Evolutionary conservation across 2,888 invertebrate species (phyloP), one percentile per base, ranked within the genome.

Genomic region (Sympetrum striolatum): DNA sequence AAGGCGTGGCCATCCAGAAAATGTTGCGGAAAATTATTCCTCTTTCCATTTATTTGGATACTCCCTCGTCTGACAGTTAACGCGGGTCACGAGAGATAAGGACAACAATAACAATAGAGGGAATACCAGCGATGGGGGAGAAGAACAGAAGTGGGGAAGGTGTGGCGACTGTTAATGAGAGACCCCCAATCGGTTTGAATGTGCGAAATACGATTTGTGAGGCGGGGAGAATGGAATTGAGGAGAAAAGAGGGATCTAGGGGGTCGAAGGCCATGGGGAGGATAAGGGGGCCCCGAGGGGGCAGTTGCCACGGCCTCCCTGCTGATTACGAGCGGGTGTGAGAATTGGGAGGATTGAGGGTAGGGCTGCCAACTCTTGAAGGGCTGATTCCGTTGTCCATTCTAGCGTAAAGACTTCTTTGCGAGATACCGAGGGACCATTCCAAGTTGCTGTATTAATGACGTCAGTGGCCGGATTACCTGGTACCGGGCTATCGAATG

Each of bases 171-270:
- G 60, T 86, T 86, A 86, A 86, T 86, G 86, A 86, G 86, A 60
- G 86, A n/a, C 60, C 37, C 60, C 86, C 86, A 86, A 86, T 86
- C 86, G 86, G 37, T 58, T 58, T 37, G 86, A 35, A 60, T 25
- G 58, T 25, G 86, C 60, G 73, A 37, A 86, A 86, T 86, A 86
- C 86, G 60, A 86, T 86, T 86, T 86, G 60, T 22, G 48, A 81
- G 44, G 44, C 44, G 44, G n/a, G 44, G 81, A 44, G 44, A 44
- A 10, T 10, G 44, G 44, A 22, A 31, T 81, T n/a, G 25, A 44
- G 48, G 48, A 81, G 44, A 25, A 15, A 25, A 44, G 81, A 6
- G 81, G 44, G 48, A 48, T 48, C n/a, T 48, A 15, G 81, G 58
- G 12, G 58, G 82, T 73, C 22, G 58, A 58, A 31, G 82, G 25